Conservation (phyloP, 2,888 invertebrate species). For the Leptinotarsa juncta region DNA sequence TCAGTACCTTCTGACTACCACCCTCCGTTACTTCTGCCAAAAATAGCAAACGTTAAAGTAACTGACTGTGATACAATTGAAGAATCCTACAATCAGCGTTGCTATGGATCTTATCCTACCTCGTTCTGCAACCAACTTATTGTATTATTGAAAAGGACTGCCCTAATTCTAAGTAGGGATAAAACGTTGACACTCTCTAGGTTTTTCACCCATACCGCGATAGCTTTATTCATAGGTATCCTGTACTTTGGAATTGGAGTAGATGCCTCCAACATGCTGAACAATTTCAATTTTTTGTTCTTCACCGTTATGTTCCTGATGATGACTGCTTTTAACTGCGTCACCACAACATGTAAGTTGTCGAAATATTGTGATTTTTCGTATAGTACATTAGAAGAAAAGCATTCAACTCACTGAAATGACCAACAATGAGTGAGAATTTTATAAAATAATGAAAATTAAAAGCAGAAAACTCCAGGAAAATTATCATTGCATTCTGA, state of each 20-base stretch:
- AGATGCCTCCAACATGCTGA: slow-evolving; percentile 83
- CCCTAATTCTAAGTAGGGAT: slow-evolving; percentile 76
- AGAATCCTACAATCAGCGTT: slow-evolving; percentile 46
- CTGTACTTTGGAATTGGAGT: slow-evolving; percentile 89
- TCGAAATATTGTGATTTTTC: neutral
- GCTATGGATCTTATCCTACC: slow-evolving; percentile 67
- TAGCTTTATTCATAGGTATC: slow-evolving; percentile 85
- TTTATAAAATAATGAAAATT: no score
- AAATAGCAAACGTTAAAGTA: slow-evolving; percentile 33
- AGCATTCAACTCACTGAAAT: no score
- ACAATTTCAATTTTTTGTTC: slow-evolving; percentile 90
- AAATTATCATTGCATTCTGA: no score
- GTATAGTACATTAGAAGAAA: no score
- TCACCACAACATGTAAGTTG: slow-evolving; percentile 89
- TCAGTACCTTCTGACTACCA: slow-evolving; percentile 68
- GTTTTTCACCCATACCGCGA: slow-evolving; percentile 80
- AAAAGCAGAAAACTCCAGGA: no score
- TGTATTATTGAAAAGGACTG: slow-evolving; percentile 74
- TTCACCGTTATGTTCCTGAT: slow-evolving; percentile 94
- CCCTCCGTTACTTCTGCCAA: slow-evolving; percentile 60
- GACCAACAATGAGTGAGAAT: no score
- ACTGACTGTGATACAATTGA: slow-evolving; percentile 38
- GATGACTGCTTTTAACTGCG: slow-evolving; percentile 93
- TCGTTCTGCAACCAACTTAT: slow-evolving; percentile 71
- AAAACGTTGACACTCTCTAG: slow-evolving; percentile 81